A percentile compares a stretch with the other conserved stretches of the same genome.
These are phyloP conservation scores for Arion vulgaris DNA, from an alignment of 1,140 invertebrate species.

Conservation along the genomic window DNA sequence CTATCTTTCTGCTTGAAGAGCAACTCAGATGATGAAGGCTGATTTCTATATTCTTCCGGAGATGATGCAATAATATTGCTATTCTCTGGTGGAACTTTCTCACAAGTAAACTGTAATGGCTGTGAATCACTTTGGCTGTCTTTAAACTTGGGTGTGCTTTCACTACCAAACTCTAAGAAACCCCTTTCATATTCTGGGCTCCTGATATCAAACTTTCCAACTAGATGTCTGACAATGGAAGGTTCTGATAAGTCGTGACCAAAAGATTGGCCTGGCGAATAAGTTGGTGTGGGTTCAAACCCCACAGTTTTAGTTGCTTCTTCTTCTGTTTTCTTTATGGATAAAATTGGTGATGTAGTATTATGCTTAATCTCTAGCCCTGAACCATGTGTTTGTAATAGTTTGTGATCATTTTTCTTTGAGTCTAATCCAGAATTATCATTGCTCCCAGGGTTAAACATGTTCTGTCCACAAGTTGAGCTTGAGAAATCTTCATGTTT, in stretches of 20 bases:
- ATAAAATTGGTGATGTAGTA: background rate
- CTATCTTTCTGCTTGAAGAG: background rate
- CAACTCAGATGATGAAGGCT: background rate
- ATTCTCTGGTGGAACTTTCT: background rate
- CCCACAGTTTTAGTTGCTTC: background rate
- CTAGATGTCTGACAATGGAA: conserved; percentile 53
- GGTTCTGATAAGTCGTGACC: background rate
- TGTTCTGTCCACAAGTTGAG: background rate
- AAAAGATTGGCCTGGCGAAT: background rate
- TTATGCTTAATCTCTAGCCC: background rate
- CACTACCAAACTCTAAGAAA: background rate
- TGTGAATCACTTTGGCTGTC: background rate
- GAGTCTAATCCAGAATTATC: background rate
- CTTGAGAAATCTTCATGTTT: background rate
- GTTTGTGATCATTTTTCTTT: background rate
- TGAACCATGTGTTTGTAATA: background rate
- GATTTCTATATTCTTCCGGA: background rate
- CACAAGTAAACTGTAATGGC: background rate
- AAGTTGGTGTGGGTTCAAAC: background rate
- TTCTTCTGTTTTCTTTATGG: background rate
- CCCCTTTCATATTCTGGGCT: background rate
- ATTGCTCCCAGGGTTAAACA: background rate
- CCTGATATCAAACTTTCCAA: conserved; percentile 56
- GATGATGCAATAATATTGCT: background rate
- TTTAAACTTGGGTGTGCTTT: background rate